phyloP scores from a whole-genome alignment of 2,888 invertebrate species.

The Dolichomitus sp. region DNA sequence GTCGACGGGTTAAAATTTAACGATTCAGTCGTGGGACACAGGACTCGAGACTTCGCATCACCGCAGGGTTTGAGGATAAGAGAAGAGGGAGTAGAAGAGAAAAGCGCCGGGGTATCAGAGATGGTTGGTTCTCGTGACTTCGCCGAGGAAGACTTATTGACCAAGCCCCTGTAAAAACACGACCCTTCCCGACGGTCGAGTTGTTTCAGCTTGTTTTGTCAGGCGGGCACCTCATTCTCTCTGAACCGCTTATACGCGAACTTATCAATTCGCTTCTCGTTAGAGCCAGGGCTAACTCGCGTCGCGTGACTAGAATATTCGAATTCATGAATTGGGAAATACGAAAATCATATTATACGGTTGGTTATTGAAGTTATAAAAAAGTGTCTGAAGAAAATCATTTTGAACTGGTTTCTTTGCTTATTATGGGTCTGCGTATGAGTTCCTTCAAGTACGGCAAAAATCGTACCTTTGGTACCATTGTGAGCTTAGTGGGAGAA shows the following conservation, averaged over 20 bases:
- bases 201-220: constrained; percentile 81
- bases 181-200: constrained; percentile 76
- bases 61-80: constrained; percentile 43
- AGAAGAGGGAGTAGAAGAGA: constrained; percentile 18
- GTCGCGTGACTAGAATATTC: constrained; percentile 28
- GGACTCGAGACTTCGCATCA: constrained; percentile 61
- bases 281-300: constrained; percentile 29
- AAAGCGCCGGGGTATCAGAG: constrained; percentile 38
- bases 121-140: constrained; percentile 51
- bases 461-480: constrained; percentile 33
- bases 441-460: background rate
- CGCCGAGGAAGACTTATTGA: constrained; percentile 72
- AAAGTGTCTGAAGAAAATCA: background rate
- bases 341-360: constrained; percentile 16
- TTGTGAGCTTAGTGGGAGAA: constrained; percentile 15
- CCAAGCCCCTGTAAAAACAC: constrained; percentile 78
- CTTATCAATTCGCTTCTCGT: constrained; percentile 63
- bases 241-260: constrained; percentile 58
- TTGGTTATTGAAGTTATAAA: background rate
- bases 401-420: background rate
- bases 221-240: constrained; percentile 68
- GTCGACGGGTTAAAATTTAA: constrained; percentile 58
- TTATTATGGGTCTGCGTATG: background rate
- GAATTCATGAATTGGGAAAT: constrained; percentile 34
- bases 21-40: constrained; percentile 61